phyloP scores from a whole-genome alignment of 2,888 invertebrate species.

The Unio pictorum region DNA sequence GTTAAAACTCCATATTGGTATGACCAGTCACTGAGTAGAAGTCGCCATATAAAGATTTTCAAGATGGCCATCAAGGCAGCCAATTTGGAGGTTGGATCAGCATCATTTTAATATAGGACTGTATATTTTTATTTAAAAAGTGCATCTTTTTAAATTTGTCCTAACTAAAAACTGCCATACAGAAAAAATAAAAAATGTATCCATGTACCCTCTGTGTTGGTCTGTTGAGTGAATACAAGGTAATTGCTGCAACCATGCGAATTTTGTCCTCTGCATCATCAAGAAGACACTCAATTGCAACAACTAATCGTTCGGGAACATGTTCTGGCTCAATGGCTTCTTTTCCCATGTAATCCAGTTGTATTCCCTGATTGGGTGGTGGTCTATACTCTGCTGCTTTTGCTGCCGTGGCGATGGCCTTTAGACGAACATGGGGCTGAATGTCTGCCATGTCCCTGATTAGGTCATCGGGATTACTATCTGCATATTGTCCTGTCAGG shows the following conservation, averaged over 20 bases:
- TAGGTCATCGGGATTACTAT: slow-evolving; percentile 68
- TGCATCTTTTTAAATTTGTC: too few species aligned
- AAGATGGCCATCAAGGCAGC: too few species aligned
- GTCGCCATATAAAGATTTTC: too few species aligned
- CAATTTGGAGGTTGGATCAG: too few species aligned
- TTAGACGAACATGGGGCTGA: slow-evolving; percentile 68
- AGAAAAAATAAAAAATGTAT: background rate
- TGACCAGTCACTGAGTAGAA: too few species aligned
- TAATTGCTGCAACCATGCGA: slow-evolving; percentile 64
- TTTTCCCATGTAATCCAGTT: slow-evolving; percentile 31
- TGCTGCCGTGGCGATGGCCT: slow-evolving; percentile 68
- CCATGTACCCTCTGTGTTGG: slow-evolving; percentile 57
- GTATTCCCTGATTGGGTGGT: slow-evolving; percentile 48
- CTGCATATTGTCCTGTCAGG: slow-evolving; percentile 65
- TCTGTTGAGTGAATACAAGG: slow-evolving; percentile 64
- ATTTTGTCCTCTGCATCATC: slow-evolving; percentile 63
- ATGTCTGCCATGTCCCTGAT: slow-evolving; percentile 70
- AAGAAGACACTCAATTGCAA: slow-evolving; percentile 67
- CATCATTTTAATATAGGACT: too few species aligned
- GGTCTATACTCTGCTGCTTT: slow-evolving; percentile 66
- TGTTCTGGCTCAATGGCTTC: slow-evolving; percentile 16
- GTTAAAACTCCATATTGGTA: too few species aligned
- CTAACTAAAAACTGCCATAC: too few species aligned
- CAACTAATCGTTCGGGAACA: slow-evolving; percentile 65
- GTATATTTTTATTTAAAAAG: too few species aligned